Conservation (phyloP, 2,888 invertebrate species). For the Drosophila atripex region DNA sequence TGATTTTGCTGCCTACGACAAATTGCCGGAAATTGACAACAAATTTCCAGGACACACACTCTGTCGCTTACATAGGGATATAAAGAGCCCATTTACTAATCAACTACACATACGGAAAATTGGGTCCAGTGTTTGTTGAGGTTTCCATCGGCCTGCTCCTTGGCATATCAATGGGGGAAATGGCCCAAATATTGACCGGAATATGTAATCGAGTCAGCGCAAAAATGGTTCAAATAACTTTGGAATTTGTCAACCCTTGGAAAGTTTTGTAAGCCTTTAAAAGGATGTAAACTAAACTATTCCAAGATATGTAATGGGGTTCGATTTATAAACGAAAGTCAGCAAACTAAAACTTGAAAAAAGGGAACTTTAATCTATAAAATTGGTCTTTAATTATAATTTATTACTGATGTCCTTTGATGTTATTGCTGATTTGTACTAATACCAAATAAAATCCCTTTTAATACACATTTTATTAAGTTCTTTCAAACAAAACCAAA, state of each 20-base stretch:
- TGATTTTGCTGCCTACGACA: conserved; percentile 56
- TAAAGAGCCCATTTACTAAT: conserved; percentile 43
- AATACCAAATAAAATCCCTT: no score
- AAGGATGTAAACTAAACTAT: conserved; percentile 30
- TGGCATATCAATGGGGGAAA: conserved; percentile 58
- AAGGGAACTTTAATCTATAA: no score
- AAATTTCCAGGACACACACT: conserved; percentile 58
- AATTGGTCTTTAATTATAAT: background rate
- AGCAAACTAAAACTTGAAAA: background rate
- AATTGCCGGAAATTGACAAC: conserved; percentile 80
- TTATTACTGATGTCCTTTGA: background rate
- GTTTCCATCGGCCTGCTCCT: conserved; percentile 42
- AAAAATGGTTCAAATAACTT: conserved; percentile 17
- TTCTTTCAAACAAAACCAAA: background rate
- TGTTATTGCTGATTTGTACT: no score
- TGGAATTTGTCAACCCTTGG: conserved; percentile 31
- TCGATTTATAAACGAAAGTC: background rate
- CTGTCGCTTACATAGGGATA: conserved; percentile 7
- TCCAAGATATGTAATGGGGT: conserved; percentile 26
- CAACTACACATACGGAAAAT: conserved; percentile 25
- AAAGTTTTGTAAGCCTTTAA: conserved; percentile 17
- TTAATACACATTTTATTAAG: no score
- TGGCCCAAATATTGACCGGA: conserved; percentile 36
- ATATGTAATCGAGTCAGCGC: conserved; percentile 37
- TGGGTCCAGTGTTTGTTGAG: conserved; percentile 55